phyloP scores from a whole-genome alignment of 1,140 invertebrate genomes.

The Chionoecetes opilio region DNA sequence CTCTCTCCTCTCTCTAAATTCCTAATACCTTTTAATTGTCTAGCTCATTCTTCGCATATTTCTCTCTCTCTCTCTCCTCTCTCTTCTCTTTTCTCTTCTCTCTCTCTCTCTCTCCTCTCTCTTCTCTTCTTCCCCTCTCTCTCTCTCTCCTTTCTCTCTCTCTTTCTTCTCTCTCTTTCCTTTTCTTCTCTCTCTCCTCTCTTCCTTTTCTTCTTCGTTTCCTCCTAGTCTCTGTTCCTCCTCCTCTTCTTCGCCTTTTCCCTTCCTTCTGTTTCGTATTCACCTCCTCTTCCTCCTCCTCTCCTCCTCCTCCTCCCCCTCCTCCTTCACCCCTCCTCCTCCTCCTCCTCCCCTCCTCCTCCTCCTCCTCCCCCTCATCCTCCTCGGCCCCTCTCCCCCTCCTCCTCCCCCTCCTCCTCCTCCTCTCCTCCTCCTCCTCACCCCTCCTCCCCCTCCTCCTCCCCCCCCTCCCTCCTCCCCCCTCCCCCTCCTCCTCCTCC shows the following conservation, averaged over 20 bases:
- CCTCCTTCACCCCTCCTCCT: background rate
- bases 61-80: background rate
- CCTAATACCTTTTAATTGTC: background rate
- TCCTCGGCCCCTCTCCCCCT: background rate
- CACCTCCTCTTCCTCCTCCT: background rate
- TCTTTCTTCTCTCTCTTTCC: background rate
- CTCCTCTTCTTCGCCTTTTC: background rate
- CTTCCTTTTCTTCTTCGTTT: background rate
- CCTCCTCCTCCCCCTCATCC: background rate
- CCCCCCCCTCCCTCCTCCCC: background rate
- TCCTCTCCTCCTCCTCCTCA: background rate
- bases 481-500: background rate
- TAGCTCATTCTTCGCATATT: background rate
- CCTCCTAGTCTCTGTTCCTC: background rate
- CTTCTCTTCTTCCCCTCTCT: background rate
- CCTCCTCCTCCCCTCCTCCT: background rate
- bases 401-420: background rate
- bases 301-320: background rate
- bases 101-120: background rate
- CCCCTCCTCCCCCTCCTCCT: background rate
- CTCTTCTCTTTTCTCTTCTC: background rate
- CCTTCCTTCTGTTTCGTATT: background rate
- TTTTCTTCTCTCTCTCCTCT: background rate
- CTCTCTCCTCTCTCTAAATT: no score
- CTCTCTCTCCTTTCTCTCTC: background rate